phyloP scores from a whole-genome alignment of 2,113 vertebrate genomes.

The Phrynosoma blainvillii region DNA sequence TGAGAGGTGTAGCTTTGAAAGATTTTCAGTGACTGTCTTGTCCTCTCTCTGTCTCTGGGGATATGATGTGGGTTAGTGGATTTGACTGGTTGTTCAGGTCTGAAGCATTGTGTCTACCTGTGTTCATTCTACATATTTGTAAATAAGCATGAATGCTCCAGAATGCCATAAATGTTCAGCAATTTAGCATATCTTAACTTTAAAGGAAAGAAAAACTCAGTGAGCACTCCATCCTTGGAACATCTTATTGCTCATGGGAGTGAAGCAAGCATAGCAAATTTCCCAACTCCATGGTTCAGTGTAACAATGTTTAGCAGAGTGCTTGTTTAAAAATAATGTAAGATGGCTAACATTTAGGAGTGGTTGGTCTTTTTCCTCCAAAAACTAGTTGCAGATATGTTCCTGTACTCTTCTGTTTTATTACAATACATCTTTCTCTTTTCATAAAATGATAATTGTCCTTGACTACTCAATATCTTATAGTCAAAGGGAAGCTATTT shows the following conservation, averaged over 20 bases:
- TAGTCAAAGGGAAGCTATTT: conserved; percentile 14
- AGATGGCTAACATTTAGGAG: not conserved
- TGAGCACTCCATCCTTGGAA: not conserved
- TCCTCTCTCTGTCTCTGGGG: not conserved
- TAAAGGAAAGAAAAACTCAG: not conserved
- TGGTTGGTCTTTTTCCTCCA: not conserved
- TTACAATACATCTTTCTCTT: not conserved
- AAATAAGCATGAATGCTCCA: not conserved
- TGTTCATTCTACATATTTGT: not conserved
- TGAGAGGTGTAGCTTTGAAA: too few relatives aligned
- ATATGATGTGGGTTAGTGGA: not conserved
- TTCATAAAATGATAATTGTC: conserved; percentile 8
- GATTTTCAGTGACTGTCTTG: too few relatives aligned
- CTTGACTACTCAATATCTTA: not conserved
- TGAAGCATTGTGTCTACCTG: not conserved
- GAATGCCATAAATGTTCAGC: not conserved
- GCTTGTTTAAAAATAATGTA: not conserved
- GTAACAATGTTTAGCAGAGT: not conserved
- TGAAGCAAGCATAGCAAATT: not conserved
- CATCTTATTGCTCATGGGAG: not conserved
- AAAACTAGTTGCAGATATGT: not conserved
- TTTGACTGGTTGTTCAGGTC: not conserved
- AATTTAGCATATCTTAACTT: not conserved
- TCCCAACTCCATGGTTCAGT: not conserved
- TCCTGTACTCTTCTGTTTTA: not conserved